phyloP scores from a whole-genome alignment of 1,140 invertebrate species.

The Antheraea pernyi region DNA sequence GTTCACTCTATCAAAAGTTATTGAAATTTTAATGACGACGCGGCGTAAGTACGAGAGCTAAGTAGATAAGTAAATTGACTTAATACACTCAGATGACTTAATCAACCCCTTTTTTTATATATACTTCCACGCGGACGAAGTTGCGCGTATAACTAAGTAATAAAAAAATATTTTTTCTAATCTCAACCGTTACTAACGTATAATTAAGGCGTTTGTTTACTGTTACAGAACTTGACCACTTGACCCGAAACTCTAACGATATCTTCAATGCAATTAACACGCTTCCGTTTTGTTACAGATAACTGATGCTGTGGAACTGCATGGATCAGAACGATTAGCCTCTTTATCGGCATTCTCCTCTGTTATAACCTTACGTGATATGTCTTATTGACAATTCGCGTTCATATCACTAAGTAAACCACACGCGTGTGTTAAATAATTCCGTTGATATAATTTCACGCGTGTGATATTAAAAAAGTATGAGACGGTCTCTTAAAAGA shows the following conservation, averaged over 20 bases:
- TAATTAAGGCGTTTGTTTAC: conserved; percentile 2
- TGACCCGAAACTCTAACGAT: conserved; percentile 4
- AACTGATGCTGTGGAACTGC: conserved; percentile 20
- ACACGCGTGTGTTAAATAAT: neutral
- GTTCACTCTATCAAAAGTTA: no score
- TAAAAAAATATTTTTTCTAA: neutral
- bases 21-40: no score
- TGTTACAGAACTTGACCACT: neutral
- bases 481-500: conserved; percentile 10
- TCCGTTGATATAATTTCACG: conserved; percentile 41
- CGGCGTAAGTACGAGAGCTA: no score
- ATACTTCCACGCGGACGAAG: no score
- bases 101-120: no score
- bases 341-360: conserved; percentile 15
- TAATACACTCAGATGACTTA: no score
- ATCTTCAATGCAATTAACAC: conserved; percentile 10
- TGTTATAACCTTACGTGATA: conserved; percentile 9
- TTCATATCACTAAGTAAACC: neutral
- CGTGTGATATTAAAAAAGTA: conserved; percentile 33
- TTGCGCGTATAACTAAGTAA: no score
- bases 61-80: no score
- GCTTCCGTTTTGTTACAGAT: conserved; percentile 32
- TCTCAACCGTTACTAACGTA: neutral
- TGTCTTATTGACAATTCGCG: conserved; percentile 9
- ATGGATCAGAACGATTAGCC: conserved; percentile 16